phyloP scores from a whole-genome alignment of 2,113 vertebrate genomes.

The Hirundichthys speculiger region DNA sequence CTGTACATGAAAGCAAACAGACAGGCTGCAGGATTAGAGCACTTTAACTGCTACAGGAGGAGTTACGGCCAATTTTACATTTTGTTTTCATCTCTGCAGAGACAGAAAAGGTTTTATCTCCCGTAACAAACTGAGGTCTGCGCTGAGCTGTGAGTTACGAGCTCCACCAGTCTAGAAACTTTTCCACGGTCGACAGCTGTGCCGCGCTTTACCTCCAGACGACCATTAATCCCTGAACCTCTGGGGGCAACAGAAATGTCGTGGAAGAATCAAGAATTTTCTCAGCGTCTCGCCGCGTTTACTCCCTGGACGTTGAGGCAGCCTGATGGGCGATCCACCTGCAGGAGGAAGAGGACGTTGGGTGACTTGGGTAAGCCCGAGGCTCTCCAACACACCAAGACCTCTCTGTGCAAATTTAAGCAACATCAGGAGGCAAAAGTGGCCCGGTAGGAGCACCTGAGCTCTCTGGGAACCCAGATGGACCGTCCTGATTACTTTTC shows the following conservation, averaged over 20 bases:
- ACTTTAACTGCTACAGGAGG: no score
- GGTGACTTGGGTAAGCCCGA: slow-evolving; percentile 40
- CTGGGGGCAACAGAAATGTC: neutral
- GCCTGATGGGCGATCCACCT: slow-evolving; percentile 41
- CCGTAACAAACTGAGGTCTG: no score
- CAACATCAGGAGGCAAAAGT: slow-evolving; percentile 40
- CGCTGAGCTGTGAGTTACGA: no score
- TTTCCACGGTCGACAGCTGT: slow-evolving; percentile 10
- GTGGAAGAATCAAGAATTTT: slow-evolving; percentile 12
- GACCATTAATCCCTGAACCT: slow-evolving; percentile 30
- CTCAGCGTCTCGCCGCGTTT: slow-evolving; percentile 10
- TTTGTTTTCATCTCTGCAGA: no score
- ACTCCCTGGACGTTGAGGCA: slow-evolving; percentile 27
- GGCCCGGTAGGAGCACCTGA: slow-evolving; percentile 18
- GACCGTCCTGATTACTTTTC: slow-evolving; percentile 37
- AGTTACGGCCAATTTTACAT: no score
- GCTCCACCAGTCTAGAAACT: no score
- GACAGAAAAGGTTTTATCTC: no score
- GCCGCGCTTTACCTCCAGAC: slow-evolving; percentile 4
- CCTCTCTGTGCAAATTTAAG: slow-evolving; percentile 37
- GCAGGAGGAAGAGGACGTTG: slow-evolving; percentile 31
- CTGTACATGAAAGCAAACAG: no score
- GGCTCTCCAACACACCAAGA: slow-evolving; percentile 40
- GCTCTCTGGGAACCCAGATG: slow-evolving; percentile 25
- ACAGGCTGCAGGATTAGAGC: no score